Percentiles rank a stretch among this genome's conserved stretches.
These are phyloP conservation scores for Aphodius granarius DNA, from an alignment of 2,888 invertebrate genomes.

Conservation along the genomic window DNA sequence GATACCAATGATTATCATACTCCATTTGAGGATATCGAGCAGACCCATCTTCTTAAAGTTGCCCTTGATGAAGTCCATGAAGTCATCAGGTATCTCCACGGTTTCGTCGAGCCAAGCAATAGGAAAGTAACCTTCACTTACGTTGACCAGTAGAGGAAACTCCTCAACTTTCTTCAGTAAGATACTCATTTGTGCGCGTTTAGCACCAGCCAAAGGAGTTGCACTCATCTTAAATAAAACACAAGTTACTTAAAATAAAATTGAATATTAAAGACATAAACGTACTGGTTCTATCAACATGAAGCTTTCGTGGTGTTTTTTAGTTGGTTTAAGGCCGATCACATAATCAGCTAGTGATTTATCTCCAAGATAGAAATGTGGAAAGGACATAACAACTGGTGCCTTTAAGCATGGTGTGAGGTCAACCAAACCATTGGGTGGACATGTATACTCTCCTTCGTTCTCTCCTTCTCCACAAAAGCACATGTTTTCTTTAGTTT, in stretches of 20 bases:
- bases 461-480: slow-evolving; percentile 57
- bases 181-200: slow-evolving; percentile 61
- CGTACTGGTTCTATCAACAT: slow-evolving; percentile 65
- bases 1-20: slow-evolving; percentile 49
- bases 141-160: slow-evolving; percentile 56
- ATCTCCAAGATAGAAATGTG: slow-evolving; percentile 66
- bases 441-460: slow-evolving; percentile 55
- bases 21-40: slow-evolving; percentile 54
- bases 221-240: slow-evolving; percentile 57
- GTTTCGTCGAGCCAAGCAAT: slow-evolving; percentile 62
- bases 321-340: slow-evolving; percentile 58
- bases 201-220: slow-evolving; percentile 56
- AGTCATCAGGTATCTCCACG: slow-evolving; percentile 37
- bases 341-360: slow-evolving; percentile 58
- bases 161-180: slow-evolving; percentile 54
- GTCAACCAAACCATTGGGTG: slow-evolving; percentile 59
- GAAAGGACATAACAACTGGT: slow-evolving; percentile 65
- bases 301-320: slow-evolving; percentile 60
- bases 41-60: slow-evolving; percentile 52
- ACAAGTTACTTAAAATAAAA: background rate
- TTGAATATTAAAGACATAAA: slow-evolving; percentile 20
- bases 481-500: slow-evolving; percentile 56
- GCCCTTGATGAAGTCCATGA: slow-evolving; percentile 50
- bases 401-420: slow-evolving; percentile 60
- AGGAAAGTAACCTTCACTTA: slow-evolving; percentile 61